phyloP scores from a whole-genome alignment of 2,113 vertebrate genomes.

The Pteruthius melanotis region DNA sequence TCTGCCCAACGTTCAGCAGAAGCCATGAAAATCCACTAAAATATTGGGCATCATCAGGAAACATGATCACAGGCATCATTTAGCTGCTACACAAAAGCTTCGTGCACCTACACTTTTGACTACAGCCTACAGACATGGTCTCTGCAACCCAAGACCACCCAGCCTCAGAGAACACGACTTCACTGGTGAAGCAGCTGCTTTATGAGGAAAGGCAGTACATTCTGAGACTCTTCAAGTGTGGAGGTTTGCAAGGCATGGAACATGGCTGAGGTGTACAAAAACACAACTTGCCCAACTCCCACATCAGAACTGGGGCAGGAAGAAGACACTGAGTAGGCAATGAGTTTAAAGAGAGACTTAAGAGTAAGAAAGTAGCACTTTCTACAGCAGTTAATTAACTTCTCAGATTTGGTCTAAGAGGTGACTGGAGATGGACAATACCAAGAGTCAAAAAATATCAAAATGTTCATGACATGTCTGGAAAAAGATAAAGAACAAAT shows the following conservation, averaged over 20 bases:
- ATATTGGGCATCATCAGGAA: neutral
- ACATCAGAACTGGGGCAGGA: neutral
- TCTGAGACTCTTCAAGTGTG: neutral
- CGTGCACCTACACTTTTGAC: neutral
- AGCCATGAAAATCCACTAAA: neutral
- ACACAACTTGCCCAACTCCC: fast-evolving
- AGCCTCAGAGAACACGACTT: neutral
- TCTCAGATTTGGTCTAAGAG: neutral
- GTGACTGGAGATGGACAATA: neutral
- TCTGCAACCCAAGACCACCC: neutral
- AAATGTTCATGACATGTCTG: neutral
- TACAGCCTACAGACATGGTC: neutral
- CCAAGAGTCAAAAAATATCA: neutral
- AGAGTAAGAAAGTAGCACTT: neutral
- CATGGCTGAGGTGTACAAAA: neutral
- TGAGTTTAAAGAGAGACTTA: neutral
- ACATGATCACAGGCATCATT: neutral
- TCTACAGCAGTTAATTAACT: neutral
- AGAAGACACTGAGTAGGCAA: neutral
- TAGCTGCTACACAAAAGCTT: neutral
- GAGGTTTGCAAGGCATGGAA: neutral
- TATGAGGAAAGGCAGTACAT: neutral
- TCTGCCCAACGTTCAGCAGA: neutral
- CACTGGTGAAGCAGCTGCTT: neutral
- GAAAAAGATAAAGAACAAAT: neutral